Conservation (phyloP, 1,140 invertebrate genomes). For the Anadara kagoshimensis region DNA sequence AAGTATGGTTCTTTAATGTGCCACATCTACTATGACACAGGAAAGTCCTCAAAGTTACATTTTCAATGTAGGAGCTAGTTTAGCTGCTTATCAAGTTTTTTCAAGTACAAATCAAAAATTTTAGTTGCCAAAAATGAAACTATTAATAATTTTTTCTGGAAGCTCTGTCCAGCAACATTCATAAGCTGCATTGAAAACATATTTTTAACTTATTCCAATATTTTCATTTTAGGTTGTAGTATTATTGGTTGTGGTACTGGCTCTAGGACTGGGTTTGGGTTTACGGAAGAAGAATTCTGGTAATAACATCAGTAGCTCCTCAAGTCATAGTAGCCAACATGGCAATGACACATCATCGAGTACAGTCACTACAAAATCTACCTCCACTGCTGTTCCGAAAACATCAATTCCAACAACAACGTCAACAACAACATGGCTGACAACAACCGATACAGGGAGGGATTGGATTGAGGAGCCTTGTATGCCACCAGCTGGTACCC, state of each 20-base stretch:
- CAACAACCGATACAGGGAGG: background rate
- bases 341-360: background rate
- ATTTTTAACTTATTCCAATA: no score
- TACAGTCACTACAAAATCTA: background rate
- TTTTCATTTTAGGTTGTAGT: constrained; percentile 11
- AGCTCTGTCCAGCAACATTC: no score
- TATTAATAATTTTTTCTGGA: no score
- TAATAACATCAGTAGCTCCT: background rate
- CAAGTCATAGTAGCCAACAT: background rate
- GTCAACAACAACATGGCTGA: background rate
- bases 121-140: no score
- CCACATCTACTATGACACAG: no score
- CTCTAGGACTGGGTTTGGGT: constrained; percentile 21
- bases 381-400: background rate
- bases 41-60: no score
- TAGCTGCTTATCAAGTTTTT: no score
- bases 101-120: no score
- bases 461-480: constrained; percentile 8
- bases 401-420: constrained; percentile 10
- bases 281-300: constrained; percentile 3
- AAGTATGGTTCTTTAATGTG: no score
- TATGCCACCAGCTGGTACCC: constrained; percentile 1
- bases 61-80: no score
- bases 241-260: constrained; percentile 14
- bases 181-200: no score